These are phyloP conservation scores for Pemphigus obesinymphae DNA, from an alignment of 1,140 invertebrate genomes.

Conservation along the genomic window DNA sequence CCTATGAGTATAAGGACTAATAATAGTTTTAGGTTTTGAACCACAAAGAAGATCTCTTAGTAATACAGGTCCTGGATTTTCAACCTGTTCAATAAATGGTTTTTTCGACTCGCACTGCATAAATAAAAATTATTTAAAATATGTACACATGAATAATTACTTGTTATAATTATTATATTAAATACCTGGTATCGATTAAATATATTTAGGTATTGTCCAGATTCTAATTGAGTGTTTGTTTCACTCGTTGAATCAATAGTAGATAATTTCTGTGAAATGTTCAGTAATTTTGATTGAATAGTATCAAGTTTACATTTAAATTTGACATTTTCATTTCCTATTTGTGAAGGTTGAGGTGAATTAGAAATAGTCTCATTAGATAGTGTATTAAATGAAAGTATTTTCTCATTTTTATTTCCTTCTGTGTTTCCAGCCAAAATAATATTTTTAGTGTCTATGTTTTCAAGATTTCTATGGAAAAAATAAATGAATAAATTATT, in stretches of 20 bases:
- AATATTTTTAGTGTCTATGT: neutral
- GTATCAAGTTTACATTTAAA: neutral
- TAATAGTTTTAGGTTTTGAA: constrained; percentile 35
- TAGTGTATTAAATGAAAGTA: neutral
- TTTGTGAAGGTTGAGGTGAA: neutral
- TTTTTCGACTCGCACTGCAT: neutral
- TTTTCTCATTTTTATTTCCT: neutral
- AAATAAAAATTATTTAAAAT: neutral
- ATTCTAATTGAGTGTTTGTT: neutral
- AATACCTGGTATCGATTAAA: constrained; percentile 37
- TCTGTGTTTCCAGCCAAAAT: neutral
- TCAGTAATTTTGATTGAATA: neutral
- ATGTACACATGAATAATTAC: neutral
- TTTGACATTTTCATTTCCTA: too few relatives aligned
- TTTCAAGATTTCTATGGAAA: neutral
- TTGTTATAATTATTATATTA: neutral
- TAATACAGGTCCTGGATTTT: constrained; percentile 22
- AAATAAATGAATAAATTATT: neutral
- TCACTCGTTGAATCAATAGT: neutral
- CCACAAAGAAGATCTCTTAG: constrained; percentile 20
- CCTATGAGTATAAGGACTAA: constrained; percentile 36
- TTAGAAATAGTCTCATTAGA: neutral
- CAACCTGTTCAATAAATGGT: constrained; percentile 6
- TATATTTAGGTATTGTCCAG: constrained; percentile 14
- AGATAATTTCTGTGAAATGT: neutral